Evolutionary conservation across 2,113 vertebrate genomes (phyloP), one percentile per base, ranked within the genome.

Genomic region (Hydrochoerus hydrochaeris): DNA sequence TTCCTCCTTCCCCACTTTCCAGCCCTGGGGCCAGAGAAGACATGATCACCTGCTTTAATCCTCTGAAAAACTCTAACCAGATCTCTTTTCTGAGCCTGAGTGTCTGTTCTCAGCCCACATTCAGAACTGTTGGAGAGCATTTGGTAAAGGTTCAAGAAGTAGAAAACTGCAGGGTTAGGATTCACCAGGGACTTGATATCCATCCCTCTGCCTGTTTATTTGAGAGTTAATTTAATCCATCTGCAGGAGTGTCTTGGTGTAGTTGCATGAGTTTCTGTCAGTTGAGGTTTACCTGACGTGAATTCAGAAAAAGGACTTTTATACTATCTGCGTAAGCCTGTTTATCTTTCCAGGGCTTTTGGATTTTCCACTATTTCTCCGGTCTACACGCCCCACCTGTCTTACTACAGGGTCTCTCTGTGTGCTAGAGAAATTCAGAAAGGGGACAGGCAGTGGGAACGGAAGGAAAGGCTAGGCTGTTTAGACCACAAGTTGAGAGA

Each of bases 241-340:
- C 98, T 98, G 97, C 95, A 96, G 87, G 97, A 97, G 95, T 97
- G 98, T 97, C 95, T 97, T 96, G 81, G 94, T 97, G 77, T 98
- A 98, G 98, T 98, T 99, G 97, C 90, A 98, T 97, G 98, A 54
- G 95, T 98, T 99, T 98, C 98, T 99, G 98, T 98, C 97, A 97
- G 97, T 91, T 97, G 97, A 98, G 97, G 97, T 97, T 99, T 98
- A 99, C 98, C 98, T 99, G 98, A 98, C 17, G 63, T 87, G 91
- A 87, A 94, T 98, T 98, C 97, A 98, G 98, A 97, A 96, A 98
- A 98, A 97, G 98, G 93, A 98, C 98, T 99, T 99, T 99, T 98
- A 98, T 98, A 97, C 98, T 98, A 98, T 99, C 98, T 97, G 96
- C 96, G 95, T 98, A 26, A 95, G 90, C 92, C 97, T 98, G 98